Base-by-base conservation (phyloP, 2,888 invertebrate genomes). In the Cheilosia vernalis region DNA sequence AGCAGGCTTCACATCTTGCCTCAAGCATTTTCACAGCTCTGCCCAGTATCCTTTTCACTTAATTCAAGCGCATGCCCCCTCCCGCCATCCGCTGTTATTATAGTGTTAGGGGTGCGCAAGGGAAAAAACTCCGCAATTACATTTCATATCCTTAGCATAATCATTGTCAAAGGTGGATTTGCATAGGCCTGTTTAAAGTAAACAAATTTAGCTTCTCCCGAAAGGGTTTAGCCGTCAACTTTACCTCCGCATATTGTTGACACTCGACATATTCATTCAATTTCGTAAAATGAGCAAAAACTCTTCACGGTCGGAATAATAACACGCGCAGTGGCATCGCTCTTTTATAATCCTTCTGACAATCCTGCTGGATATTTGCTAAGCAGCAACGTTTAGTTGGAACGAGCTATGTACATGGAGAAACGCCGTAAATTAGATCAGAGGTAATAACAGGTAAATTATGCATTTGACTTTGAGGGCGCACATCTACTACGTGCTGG, bases 1-100 rank as follows among this genome's bases (percentile, higher is more conserved):
- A 86, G 82, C 82, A 78, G 82, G 86, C 86, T 86, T 82, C 82
- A 82, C 70, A 82, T 86, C 81, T 74, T 85, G 79, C 84, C 79
- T 74, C 47, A 70, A 81, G 85, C 76, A 51, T 80, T 80, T 80
- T 85, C 85, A 85, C 85, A 72, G 61, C 76, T 67, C 60, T 33
- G 55, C 51, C 64, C 53, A 55, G 55, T 76, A 74, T 85, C 80
- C 60, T 60, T 64, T 76, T 73, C 74, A 74, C 79, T 67, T 56
- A 78, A 82, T 82, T 73, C 58, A 13, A 69, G 63, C 63, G 61
- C 42, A 19, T 30, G 49, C 13, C 1, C 51, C 15, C 66, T 27
- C 60, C 40, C 49, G 4, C 33, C 51, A 15, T 2, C 21, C 60
- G 37, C 66, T 49, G 40, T 44, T 17, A 53, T 44, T 44, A 66